Conservation (phyloP, 2,888 invertebrate genomes). For the Cryptus viduatorius region DNA sequence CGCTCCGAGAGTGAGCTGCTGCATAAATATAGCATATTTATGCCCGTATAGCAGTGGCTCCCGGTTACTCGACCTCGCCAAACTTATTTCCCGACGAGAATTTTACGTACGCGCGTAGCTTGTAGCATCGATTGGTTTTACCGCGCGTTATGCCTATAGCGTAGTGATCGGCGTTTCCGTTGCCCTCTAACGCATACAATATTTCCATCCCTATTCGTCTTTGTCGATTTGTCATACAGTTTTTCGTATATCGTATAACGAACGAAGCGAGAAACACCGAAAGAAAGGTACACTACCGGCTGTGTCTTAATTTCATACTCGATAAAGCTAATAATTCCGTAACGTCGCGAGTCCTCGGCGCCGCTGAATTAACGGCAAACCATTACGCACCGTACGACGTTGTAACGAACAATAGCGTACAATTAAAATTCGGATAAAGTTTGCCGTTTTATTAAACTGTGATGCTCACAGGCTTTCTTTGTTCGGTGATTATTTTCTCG, state of each 20-base stretch:
- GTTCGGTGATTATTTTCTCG: too few relatives aligned
- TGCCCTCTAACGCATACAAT: neutral
- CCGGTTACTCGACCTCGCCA: neutral
- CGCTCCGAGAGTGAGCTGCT: conserved; percentile 30
- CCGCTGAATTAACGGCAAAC: conserved; percentile 18
- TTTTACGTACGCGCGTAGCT: conserved; percentile 3
- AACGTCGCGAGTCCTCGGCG: conserved; percentile 10
- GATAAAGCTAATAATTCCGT: conserved; percentile 79
- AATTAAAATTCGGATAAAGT: too few relatives aligned
- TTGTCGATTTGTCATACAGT: conserved; percentile 36
- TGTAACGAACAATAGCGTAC: neutral
- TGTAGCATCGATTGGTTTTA: conserved; percentile 50
- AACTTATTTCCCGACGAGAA: conserved; percentile 16
- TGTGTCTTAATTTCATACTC: conserved; percentile 82
- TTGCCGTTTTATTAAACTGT: too few relatives aligned
- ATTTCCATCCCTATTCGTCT: neutral
- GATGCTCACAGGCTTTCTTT: too few relatives aligned
- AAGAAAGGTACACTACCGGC: conserved; percentile 34
- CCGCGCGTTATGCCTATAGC: too few relatives aligned
- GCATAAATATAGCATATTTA: too few relatives aligned
- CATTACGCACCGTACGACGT: neutral
- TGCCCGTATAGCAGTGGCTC: conserved; percentile 19
- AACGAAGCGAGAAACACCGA: conserved; percentile 20
- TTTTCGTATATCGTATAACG: conserved; percentile 47
- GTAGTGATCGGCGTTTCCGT: conserved; percentile 5